Conservation (phyloP, 2,888 invertebrate genomes). For the Rhodophaea formosa region DNA sequence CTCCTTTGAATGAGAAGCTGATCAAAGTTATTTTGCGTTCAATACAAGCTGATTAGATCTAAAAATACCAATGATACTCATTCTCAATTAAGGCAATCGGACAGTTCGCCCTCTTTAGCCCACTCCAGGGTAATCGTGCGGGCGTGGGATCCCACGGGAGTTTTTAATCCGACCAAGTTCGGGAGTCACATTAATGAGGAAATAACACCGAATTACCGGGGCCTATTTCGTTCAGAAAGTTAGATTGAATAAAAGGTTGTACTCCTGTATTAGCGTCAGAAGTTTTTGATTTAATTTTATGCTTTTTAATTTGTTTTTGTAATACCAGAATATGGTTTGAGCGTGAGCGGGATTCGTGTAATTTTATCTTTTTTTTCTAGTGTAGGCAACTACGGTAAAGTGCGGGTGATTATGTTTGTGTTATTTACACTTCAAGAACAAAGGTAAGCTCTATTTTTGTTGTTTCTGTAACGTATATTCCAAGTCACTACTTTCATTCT, state of each 20-base stretch:
- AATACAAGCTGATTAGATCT: slow-evolving; percentile 24
- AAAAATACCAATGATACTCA: slow-evolving; percentile 41
- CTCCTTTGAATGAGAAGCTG: neutral
- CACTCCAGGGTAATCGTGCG: slow-evolving; percentile 51
- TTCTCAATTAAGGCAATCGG: slow-evolving; percentile 47
- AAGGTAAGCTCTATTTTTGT: no score
- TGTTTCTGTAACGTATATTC: no score
- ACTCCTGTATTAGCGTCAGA: slow-evolving; percentile 55
- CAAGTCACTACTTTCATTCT: no score
- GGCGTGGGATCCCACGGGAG: slow-evolving; percentile 62
- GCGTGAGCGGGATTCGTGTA: no score
- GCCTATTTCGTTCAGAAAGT: slow-evolving; percentile 67
- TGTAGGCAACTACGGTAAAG: no score
- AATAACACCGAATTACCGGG: slow-evolving; percentile 70
- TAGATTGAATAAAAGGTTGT: slow-evolving; percentile 75
- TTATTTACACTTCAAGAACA: no score
- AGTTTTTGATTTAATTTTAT: slow-evolving; percentile 69
- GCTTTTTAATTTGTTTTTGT: slow-evolving; percentile 23
- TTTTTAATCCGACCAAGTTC: slow-evolving; percentile 72
- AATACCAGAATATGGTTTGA: neutral
- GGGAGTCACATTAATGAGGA: slow-evolving; percentile 71
- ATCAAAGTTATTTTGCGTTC: neutral
- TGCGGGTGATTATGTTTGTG: no score
- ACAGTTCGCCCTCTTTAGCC: slow-evolving; percentile 39
- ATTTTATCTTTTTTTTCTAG: no score